Conservation (phyloP, 2,797 vertebrate genomes). For the Sphenopsis melanotis region DNA sequence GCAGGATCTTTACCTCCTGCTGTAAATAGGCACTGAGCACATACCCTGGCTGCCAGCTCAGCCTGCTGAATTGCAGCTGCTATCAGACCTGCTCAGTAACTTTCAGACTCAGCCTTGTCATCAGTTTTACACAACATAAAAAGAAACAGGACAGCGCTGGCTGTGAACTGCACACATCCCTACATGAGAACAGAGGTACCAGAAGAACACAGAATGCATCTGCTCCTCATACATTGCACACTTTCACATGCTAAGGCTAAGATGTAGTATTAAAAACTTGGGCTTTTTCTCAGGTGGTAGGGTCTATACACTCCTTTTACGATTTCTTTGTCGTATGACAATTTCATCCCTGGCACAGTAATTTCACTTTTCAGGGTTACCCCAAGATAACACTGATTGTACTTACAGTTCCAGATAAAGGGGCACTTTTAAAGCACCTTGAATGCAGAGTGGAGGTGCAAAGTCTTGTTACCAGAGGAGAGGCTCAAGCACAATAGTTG, state of each 20-base stretch:
- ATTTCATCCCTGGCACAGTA: background rate
- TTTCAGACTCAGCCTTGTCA: slow-evolving; percentile 45
- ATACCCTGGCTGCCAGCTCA: background rate
- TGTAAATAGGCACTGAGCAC: slow-evolving; percentile 53
- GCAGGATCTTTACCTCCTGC: slow-evolving; percentile 44
- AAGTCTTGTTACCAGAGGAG: slow-evolving; percentile 61
- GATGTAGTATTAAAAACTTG: background rate
- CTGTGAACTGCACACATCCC: background rate
- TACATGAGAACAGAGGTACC: background rate
- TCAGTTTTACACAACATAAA: slow-evolving; percentile 40
- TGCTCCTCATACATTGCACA: background rate
- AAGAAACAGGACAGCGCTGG: background rate
- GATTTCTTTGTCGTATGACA: background rate
- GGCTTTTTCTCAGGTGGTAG: background rate
- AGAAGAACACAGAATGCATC: background rate
- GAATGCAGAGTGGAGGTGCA: slow-evolving; percentile 55
- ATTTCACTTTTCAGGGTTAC: background rate
- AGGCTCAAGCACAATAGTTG: background rate
- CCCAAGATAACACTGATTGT: slow-evolving; percentile 2
- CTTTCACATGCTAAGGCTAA: background rate
- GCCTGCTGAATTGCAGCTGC: slow-evolving; percentile 42
- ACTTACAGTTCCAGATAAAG: slow-evolving; percentile 33
- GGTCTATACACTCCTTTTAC: background rate
- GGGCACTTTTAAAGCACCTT: slow-evolving; percentile 24
- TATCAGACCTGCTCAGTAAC: background rate